Evolutionary conservation across 2,888 invertebrate genomes (phyloP), one percentile per base, ranked within the genome.

Genomic region (Pimpla rufipes): DNA sequence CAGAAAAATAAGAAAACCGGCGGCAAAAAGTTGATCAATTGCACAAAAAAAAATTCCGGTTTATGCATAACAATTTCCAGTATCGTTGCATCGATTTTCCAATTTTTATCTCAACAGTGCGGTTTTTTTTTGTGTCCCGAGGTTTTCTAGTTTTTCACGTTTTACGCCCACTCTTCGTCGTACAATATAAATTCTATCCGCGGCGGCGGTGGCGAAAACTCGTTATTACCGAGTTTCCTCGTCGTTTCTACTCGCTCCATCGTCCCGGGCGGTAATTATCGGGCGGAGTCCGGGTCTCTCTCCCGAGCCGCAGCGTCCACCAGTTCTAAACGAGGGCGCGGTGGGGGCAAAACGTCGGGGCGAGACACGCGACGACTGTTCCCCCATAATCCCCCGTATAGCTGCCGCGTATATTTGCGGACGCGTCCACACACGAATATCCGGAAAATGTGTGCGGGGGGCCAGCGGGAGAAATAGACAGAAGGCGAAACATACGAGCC

Each of bases 211-310:
- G 29, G 29, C 29, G 29, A 29, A 66, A 29, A 62, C 75, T 50
- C 76, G 76, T 79, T 73, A 83, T 79, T 62, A 67, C 50, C 42
- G 68, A 59, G 70, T 83, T 79, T 79, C 67, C 59, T 79, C 71
- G 62, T 67, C 62, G 75, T 79, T 76, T 76, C 57, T 66, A 11
- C 35, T 35, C 18, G 47, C 40, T 18, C 23, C 50, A 70, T 79
- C 76, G 83, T 67, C 66, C 71, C 23, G 29, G 29, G 47, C 67
- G 67, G 73, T 79, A 83, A 83, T 83, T 83, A 79, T 83, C 79
- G 83, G 79, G 76, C 71, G 76, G 67, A 73, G 64, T 62, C 66
- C 13, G 79, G n/a, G 62, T 64, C n/a, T n/a, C n/a, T n/a, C 71
- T 57, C 74, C 59, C 74, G 59, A 83, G 79, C 79, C 70, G 66